These are phyloP conservation scores for Malthinus flaveolus DNA, from an alignment of 2,888 invertebrate species.

Conservation along the genomic window DNA sequence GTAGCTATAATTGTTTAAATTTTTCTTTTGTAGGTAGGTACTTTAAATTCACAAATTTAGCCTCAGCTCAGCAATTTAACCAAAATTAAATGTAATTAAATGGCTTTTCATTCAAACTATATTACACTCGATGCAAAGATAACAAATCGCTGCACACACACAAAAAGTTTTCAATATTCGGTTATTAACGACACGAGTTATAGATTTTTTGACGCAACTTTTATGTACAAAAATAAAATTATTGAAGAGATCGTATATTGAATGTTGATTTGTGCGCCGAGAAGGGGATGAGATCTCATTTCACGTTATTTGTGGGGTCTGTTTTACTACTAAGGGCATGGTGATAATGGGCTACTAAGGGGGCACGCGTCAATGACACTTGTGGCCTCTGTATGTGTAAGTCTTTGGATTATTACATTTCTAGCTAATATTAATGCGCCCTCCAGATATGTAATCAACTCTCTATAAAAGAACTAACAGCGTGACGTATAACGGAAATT, in stretches of 20 bases:
- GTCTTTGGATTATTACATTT: slow-evolving; percentile 31
- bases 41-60: not conserved
- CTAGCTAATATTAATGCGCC: slow-evolving; percentile 25
- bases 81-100: not conserved
- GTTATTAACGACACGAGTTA: slow-evolving; percentile 34
- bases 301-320: slow-evolving; percentile 30
- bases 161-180: slow-evolving; percentile 34
- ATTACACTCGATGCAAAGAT: slow-evolving; percentile 38
- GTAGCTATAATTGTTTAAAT: not conserved
- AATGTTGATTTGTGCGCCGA: slow-evolving; percentile 28
- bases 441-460: slow-evolving; percentile 14
- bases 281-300: slow-evolving; percentile 31
- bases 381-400: slow-evolving; percentile 33
- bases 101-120: slow-evolving; percentile 20
- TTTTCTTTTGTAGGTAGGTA: not conserved
- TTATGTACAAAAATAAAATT: slow-evolving; percentile 1
- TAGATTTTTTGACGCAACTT: slow-evolving; percentile 10
- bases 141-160: slow-evolving; percentile 38
- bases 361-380: slow-evolving; percentile 38
- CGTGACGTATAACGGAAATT: not conserved
- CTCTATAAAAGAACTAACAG: slow-evolving; percentile 3
- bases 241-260: slow-evolving; percentile 23
- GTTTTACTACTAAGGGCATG: slow-evolving; percentile 28
- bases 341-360: slow-evolving; percentile 35
- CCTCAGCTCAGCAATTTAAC: not conserved